Conservation (phyloP, 2,113 vertebrate genomes). For the Lepus europaeus region DNA sequence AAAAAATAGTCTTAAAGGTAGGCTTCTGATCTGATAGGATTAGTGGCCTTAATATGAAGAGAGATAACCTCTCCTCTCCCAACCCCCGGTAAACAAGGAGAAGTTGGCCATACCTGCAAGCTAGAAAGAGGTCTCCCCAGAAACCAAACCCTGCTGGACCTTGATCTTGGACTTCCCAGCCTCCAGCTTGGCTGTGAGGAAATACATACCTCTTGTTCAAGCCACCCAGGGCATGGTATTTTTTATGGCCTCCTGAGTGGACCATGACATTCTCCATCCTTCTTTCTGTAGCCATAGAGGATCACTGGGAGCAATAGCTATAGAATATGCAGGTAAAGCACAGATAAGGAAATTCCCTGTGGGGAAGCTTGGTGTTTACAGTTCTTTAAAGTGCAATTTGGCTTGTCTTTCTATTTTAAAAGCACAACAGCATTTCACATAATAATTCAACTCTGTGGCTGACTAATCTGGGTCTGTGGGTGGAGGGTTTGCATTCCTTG, state of each 20-base stretch:
- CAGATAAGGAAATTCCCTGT: conserved; percentile 51
- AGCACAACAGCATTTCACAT: conserved; percentile 86
- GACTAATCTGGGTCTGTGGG: conserved; percentile 85
- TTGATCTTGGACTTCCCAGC: background rate
- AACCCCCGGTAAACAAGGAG: background rate
- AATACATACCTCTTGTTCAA: conserved; percentile 23
- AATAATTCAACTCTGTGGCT: conserved; percentile 84
- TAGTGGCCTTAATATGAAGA: conserved; percentile 3
- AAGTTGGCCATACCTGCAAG: background rate
- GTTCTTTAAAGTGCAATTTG: conserved; percentile 85
- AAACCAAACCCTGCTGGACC: background rate
- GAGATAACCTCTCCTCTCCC: background rate
- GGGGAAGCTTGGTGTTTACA: conserved; percentile 71
- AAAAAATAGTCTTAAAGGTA: background rate
- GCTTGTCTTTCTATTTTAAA: conserved; percentile 86
- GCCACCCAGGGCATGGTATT: background rate
- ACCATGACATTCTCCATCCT: background rate
- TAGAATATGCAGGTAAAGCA: background rate
- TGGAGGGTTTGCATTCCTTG: conserved; percentile 86
- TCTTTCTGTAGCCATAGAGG: background rate
- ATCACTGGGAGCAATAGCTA: background rate
- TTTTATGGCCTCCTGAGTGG: background rate
- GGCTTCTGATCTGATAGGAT: background rate
- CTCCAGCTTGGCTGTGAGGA: conserved; percentile 11
- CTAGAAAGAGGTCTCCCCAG: background rate